Conservation (phyloP, 2,113 vertebrate genomes). For the Otocyon megalotis region DNA sequence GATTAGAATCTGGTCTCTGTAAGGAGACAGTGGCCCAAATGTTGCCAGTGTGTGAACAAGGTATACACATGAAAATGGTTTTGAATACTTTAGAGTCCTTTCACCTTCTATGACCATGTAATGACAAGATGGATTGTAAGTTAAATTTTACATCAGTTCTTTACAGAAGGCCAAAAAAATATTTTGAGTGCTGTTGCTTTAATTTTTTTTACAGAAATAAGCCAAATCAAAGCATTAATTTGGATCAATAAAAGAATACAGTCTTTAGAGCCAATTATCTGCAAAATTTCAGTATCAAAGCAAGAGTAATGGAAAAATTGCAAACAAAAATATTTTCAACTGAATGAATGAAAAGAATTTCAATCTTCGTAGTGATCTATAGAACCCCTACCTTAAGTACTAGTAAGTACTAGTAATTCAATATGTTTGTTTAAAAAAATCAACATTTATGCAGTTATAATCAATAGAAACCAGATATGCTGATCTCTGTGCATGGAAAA, state of each 20-base stretch:
- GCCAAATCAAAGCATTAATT: neutral
- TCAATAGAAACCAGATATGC: neutral
- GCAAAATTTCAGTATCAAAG: neutral
- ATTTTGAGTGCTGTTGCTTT: neutral
- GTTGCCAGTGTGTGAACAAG: neutral
- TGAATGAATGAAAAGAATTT: neutral
- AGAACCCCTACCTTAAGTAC: neutral
- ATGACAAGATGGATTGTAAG: neutral
- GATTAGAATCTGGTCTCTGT: neutral
- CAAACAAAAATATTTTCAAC: neutral
- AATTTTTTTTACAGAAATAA: constrained; percentile 27
- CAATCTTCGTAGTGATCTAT: neutral
- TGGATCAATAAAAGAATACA: neutral
- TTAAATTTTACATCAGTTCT: neutral
- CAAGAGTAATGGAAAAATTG: neutral
- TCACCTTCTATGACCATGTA: neutral
- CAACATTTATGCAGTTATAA: neutral
- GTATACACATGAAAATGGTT: neutral
- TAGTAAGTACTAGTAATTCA: neutral
- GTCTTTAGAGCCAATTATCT: neutral
- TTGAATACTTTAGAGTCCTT: neutral
- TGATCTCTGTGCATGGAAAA: neutral
- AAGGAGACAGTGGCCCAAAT: neutral
- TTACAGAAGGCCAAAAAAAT: neutral
- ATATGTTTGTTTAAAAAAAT: neutral